Base-by-base conservation (phyloP, 2,888 invertebrate genomes). In the Rotaria magnacalcarata region DNA sequence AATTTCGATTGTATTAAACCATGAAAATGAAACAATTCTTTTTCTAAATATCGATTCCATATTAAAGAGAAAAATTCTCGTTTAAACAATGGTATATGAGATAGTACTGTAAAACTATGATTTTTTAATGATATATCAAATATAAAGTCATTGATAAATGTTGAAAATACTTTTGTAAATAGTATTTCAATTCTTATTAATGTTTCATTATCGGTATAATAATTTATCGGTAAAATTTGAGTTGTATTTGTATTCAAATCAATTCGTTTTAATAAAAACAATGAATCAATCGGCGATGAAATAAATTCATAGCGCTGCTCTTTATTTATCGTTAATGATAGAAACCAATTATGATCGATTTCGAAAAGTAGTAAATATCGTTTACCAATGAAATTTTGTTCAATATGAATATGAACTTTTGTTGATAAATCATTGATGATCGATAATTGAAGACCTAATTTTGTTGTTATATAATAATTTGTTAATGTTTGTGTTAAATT, bases 21-120 rank as follows among this genome's bases (percentile, higher is more conserved):
- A 16, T 67, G 67, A 34, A 67, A 67, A 67, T 67, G 67, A 67
- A 67, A 67, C 34, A 67, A 34, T 67, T 67, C 67, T 34, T 67
- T 67, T 34, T 67, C 11, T 27, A 67, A 14, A 67, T 67, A 34
- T 67, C 67, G 10, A 67, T 27, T 34, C 67, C 67, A 67, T 67
- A 34, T 19, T 19, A 67, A 67, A 14, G 67, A 67, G 19, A 67
- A 67, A 34, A 67, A 67, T 67, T 67, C 67, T n/a, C 67, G 11
- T 67, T 67, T 67, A 34, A 67, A 67, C 34, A 67, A 34, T 67
- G 67, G 67, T 16, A 67, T 67, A 34, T 67, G 67, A 67, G 34
- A 67, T 34, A 34, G 14, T 16, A 67, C 1, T 34, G 14, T 67
- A 16, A 67, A 27, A 27, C 14, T 67, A 16, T 67, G 67, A 67